Evolutionary conservation across 2,888 invertebrate genomes (phyloP).

Genomic region (Standfussiana lucernea): DNA sequence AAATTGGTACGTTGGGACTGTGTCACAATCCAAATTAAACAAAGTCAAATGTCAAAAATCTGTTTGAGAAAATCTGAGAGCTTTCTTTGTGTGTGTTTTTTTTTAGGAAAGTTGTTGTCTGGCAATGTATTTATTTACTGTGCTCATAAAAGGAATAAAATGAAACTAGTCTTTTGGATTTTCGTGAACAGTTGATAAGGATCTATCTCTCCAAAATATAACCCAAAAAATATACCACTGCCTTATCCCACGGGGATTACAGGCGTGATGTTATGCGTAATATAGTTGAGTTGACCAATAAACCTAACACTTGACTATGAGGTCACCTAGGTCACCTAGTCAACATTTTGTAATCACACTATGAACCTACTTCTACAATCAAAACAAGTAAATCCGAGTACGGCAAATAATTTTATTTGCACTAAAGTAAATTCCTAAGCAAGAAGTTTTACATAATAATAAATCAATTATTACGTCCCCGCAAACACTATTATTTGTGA

Average conservation of each 20-base stretch:
- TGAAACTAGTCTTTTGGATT: background rate
- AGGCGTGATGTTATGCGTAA: background rate
- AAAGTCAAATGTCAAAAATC: background rate
- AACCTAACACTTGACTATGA: background rate
- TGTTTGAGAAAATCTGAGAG: too few relatives aligned
- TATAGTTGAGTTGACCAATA: background rate
- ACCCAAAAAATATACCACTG: background rate
- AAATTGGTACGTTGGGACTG: background rate
- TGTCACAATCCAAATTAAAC: background rate
- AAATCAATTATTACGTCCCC: constrained; percentile 37
- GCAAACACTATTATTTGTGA: constrained; percentile 28
- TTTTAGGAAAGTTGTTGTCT: too few relatives aligned
- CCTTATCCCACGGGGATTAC: background rate
- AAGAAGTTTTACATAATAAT: constrained; percentile 28
- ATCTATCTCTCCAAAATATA: too few relatives aligned
- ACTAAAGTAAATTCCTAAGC: constrained; percentile 20
- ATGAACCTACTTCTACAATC: constrained; percentile 2
- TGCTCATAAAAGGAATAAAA: background rate
- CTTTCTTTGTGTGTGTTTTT: background rate
- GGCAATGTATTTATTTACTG: background rate
- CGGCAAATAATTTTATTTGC: constrained; percentile 6
- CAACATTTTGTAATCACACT: background rate
- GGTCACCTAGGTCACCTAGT: background rate
- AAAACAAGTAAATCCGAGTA: background rate
- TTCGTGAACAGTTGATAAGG: background rate